Conservation (phyloP, 2,113 vertebrate genomes). For the Cryptoleucopteryx plumbea region DNA sequence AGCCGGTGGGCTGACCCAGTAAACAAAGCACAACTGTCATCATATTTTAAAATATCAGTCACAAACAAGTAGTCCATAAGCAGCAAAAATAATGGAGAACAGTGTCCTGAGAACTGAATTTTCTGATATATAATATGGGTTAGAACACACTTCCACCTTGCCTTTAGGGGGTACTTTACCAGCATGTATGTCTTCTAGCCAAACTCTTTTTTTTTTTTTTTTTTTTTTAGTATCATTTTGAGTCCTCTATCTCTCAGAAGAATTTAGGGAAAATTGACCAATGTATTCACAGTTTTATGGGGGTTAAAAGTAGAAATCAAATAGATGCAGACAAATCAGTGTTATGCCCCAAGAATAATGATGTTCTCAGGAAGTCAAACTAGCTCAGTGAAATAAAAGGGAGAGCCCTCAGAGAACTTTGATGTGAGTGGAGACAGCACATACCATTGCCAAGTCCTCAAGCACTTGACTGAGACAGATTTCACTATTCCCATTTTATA, state of each 20-base stretch:
- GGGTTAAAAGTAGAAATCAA: neutral
- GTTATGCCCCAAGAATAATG: neutral
- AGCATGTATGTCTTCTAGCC: neutral
- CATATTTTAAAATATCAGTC: conserved; percentile 17
- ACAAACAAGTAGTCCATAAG: neutral
- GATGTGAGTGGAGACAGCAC: neutral
- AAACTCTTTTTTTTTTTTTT: neutral
- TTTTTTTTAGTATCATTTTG: neutral
- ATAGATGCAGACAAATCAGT: neutral
- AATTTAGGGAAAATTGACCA: rapidly evolving
- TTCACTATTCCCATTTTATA: neutral
- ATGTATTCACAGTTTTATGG: neutral
- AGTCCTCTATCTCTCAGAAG: neutral
- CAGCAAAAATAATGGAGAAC: neutral
- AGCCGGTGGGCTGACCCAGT: conserved; percentile 5
- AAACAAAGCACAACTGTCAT: conserved; percentile 48
- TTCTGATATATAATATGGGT: neutral
- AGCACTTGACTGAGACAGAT: neutral
- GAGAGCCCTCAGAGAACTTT: neutral
- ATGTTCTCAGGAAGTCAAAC: neutral
- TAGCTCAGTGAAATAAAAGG: neutral
- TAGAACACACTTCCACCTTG: neutral
- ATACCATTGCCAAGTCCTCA: neutral
- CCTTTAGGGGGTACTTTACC: neutral
- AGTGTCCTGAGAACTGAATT: neutral